Conservation (phyloP, 2,888 invertebrate genomes). For the Oeneis ivallda region DNA sequence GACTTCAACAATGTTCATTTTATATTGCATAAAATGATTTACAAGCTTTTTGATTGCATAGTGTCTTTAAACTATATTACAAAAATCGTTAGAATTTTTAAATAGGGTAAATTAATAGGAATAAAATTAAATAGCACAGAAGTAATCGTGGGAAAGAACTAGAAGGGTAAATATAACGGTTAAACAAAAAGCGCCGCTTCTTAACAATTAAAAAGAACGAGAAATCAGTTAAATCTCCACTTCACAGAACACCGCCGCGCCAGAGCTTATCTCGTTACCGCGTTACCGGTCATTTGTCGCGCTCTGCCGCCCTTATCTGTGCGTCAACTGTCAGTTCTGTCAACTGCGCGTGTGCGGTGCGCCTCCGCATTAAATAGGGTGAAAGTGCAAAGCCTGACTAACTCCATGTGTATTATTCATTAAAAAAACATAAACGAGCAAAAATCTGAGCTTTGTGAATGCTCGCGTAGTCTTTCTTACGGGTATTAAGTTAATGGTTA, state of each 20-base stretch:
- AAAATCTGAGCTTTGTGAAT: too few relatives aligned
- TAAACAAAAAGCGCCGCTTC: not conserved
- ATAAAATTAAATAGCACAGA: not conserved
- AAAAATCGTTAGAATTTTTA: not conserved
- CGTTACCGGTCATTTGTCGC: slow-evolving; percentile 56
- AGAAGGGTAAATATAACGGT: not conserved
- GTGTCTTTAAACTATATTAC: too few relatives aligned
- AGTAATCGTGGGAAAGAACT: not conserved
- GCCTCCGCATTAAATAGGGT: not conserved
- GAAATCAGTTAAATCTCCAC: slow-evolving; percentile 20
- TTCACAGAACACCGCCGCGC: slow-evolving; percentile 33
- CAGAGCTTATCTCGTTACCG: slow-evolving; percentile 33
- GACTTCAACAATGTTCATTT: too few relatives aligned
- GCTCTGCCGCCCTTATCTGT: slow-evolving; percentile 64
- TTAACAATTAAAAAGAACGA: slow-evolving; percentile 6
- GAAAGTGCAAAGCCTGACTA: not conserved
- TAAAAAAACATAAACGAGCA: too few relatives aligned
- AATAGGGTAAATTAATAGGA: not conserved
- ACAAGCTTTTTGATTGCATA: too few relatives aligned
- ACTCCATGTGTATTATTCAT: not conserved
- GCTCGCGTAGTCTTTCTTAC: too few relatives aligned
- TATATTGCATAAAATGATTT: too few relatives aligned
- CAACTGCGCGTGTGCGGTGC: not conserved
- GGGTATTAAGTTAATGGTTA: too few relatives aligned
- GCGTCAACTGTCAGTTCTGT: slow-evolving; percentile 42